Conservation (phyloP, 2,888 invertebrate genomes). For the Drosophila fungiperda region DNA sequence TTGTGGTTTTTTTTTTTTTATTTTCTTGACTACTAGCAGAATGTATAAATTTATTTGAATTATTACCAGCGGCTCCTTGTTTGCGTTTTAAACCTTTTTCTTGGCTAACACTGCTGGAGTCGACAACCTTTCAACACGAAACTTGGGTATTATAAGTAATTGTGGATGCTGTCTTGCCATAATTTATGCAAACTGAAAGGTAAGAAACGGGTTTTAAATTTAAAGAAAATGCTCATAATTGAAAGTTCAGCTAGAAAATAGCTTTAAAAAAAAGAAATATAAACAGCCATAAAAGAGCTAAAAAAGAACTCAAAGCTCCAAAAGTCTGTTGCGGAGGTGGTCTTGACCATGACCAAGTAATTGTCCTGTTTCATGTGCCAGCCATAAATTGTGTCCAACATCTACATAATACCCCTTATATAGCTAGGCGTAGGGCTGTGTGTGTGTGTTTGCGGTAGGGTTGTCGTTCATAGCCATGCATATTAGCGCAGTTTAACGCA, state of each 20-base stretch:
- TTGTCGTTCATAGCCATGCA: constrained; percentile 45
- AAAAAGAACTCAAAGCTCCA: constrained; percentile 15
- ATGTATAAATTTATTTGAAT: constrained; percentile 68
- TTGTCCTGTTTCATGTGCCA: constrained; percentile 38
- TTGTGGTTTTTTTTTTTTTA: constrained; percentile 19
- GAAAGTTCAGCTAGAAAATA: constrained; percentile 35
- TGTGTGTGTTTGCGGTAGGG: constrained; percentile 1
- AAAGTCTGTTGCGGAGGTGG: constrained; percentile 3
- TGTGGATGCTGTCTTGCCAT: constrained; percentile 50
- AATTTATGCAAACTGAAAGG: constrained; percentile 64
- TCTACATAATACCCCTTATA: constrained; percentile 40
- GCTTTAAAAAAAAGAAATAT: constrained; percentile 11
- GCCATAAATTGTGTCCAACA: constrained; percentile 66
- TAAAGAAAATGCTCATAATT: constrained; percentile 21
- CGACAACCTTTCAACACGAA: constrained; percentile 60
- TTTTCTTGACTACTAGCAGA: constrained; percentile 29
- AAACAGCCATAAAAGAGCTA: constrained; percentile 19
- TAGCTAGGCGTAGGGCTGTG: neutral
- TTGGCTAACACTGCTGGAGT: constrained; percentile 13
- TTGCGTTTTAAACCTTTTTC: constrained; percentile 55
- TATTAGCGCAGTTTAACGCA: constrained; percentile 69
- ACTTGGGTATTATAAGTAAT: constrained; percentile 67
- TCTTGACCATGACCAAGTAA: constrained; percentile 47
- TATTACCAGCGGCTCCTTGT: constrained; percentile 51
- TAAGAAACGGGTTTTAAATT: constrained; percentile 15